phyloP scores from a whole-genome alignment of 2,888 invertebrate genomes.

The Nephrotoma appendiculata region DNA sequence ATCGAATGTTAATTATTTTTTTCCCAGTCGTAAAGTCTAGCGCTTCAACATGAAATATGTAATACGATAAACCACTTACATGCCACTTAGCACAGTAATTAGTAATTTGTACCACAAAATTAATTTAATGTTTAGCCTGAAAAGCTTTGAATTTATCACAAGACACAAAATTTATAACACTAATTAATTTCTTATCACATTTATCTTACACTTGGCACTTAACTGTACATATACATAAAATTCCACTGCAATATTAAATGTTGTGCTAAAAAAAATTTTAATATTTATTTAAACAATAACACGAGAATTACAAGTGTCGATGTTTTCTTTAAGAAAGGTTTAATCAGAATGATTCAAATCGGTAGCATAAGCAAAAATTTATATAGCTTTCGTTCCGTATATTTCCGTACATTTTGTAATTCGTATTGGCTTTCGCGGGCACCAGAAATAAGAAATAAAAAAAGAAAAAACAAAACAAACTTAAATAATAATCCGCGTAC shows the following conservation, averaged over 20 bases:
- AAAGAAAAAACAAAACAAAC: not conserved
- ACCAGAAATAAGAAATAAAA: not conserved
- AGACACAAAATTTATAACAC: not conserved
- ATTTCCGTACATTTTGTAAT: not conserved
- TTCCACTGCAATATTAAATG: not conserved
- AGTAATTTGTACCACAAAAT: no score
- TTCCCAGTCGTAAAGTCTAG: no score
- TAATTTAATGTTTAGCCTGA: no score
- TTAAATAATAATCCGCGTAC: not conserved
- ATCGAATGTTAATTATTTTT: no score
- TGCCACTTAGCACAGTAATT: no score
- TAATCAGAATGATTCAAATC: not conserved
- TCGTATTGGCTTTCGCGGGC: not conserved
- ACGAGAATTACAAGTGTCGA: not conserved
- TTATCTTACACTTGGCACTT: not conserved
- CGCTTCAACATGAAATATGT: no score
- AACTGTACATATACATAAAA: not conserved
- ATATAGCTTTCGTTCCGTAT: not conserved
- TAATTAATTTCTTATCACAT: not conserved
- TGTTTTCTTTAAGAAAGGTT: not conserved
- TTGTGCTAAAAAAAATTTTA: no score
- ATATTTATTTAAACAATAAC: no score
- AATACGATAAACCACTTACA: no score
- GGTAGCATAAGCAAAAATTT: not conserved
- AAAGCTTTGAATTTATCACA: not conserved